These are phyloP conservation scores for Enteromius argenteus DNA, from an alignment of 2,797 vertebrate species.

Conservation along the genomic window DNA sequence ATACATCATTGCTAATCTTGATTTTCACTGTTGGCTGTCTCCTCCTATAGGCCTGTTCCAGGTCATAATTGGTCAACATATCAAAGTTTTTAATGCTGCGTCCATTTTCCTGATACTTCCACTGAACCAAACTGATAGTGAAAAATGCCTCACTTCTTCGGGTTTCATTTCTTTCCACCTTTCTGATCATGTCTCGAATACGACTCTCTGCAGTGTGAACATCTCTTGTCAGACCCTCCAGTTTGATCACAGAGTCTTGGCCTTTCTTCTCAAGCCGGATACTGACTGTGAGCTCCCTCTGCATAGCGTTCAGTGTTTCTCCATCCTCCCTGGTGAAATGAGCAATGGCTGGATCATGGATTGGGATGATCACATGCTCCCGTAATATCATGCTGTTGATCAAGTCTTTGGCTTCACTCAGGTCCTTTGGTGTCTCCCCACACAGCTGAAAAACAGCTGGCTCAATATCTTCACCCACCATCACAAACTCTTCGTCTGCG, in stretches of 20 bases:
- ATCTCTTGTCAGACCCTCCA: conserved; percentile 81
- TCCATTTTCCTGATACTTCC: conserved; percentile 69
- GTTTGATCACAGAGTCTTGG: neutral
- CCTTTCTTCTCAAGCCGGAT: conserved; percentile 70
- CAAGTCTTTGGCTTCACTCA: conserved; percentile 69
- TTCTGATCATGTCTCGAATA: conserved; percentile 79
- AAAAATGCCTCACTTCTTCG: conserved; percentile 71
- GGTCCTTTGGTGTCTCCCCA: conserved; percentile 69
- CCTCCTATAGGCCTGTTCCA: conserved; percentile 79
- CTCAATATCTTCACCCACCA: conserved; percentile 71
- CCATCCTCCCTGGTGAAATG: conserved; percentile 74
- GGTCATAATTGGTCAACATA: conserved; percentile 74
- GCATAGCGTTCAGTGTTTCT: conserved; percentile 73
- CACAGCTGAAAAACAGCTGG: conserved; percentile 83
- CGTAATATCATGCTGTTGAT: conserved; percentile 73
- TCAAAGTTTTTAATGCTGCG: conserved; percentile 69
- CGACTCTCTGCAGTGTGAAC: conserved; percentile 70
- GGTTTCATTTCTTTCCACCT: conserved; percentile 69
- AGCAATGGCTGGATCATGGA: conserved; percentile 75
- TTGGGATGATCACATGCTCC: conserved; percentile 73
- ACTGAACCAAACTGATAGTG: conserved; percentile 74
- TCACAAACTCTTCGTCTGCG: neutral
- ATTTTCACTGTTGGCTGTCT: conserved; percentile 55
- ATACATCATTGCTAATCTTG: conserved; percentile 68
- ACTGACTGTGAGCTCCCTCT: conserved; percentile 75